Evolutionary conservation across 1,140 invertebrate species (phyloP), one percentile per base, ranked within the genome.

Genomic region (Akabosia matsudoensis): DNA sequence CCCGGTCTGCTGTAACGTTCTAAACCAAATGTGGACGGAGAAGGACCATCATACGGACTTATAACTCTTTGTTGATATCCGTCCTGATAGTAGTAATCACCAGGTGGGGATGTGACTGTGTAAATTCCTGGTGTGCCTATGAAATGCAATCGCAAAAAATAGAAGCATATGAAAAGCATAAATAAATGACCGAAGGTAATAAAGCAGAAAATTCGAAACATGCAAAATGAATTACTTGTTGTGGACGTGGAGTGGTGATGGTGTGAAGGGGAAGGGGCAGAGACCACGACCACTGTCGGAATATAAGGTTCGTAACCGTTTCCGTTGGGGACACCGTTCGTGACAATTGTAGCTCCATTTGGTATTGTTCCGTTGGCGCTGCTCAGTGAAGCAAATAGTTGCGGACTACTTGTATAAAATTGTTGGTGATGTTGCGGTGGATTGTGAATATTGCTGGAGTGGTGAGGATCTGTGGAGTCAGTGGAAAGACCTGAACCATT

Each of bases 161-260:
- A 67, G 24, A 30, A 67, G 10, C 61, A 18, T 10, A 45, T 45
- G 37, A 45, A n/a, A 45, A 45, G 37, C 37, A 45, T 18, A 45
- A 18, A 45, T 7, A 45, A 10, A 18, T 7, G 18, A 45, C 37
- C 7, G 37, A 45, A 45, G 18, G 18, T 18, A 18, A 45, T 45
- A 45, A 45, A 45, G 18, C 7, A 45, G 37, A 7, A 45, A 45
- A 45, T 45, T 7, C 7, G 18, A 45, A 45, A 45, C 37, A 45
- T 45, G 37, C 37, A 45, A 45, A 45, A 24, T n/a, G 7, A 67
- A 67, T 67, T 67, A 67, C 61, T 67, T 67, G 61, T 67, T 3
- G 74, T 61, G 31, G 45, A 33, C 7, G n/a, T 1, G 61, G 10
- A 26, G 33, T 75, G 31, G 28, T 78, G 33, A 71, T 76, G 76